Conservation (phyloP, 2,888 invertebrate species). For the Acanthococcus lagerstroemiae region DNA sequence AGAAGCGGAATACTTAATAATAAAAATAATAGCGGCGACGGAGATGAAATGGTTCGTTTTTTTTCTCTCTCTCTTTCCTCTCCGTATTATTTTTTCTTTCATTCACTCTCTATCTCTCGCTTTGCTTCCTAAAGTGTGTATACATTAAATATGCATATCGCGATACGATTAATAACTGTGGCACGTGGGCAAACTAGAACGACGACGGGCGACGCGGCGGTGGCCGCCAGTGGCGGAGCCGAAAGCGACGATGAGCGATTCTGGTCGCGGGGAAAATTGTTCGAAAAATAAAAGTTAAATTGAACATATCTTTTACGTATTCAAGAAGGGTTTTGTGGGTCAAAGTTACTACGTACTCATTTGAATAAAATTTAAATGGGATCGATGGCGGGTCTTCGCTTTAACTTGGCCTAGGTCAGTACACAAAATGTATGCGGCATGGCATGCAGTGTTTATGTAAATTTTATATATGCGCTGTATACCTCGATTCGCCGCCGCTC, state of each 20-base stretch:
- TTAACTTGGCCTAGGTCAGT: slow-evolving; percentile 29
- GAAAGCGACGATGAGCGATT: not conserved
- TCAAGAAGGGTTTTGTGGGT: slow-evolving; percentile 37
- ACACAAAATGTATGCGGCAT: slow-evolving; percentile 27
- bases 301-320: slow-evolving; percentile 35
- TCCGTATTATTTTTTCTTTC: not conserved
- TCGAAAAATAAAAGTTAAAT: not conserved
- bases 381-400: slow-evolving; percentile 30
- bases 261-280: not conserved
- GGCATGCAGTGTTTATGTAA: slow-evolving; percentile 29
- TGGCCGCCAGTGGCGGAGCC: no score
- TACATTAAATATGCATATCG: not conserved
- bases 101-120: not conserved
- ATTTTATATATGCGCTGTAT: slow-evolving; percentile 13
- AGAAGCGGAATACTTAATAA: not conserved
- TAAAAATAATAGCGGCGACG: not conserved
- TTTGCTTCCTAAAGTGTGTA: not conserved
- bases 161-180: not conserved
- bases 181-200: not conserved
- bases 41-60: not conserved
- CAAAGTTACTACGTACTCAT: slow-evolving; percentile 37
- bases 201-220: no score
- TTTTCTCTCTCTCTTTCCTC: not conserved
- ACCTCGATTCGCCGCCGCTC: slow-evolving; percentile 5
- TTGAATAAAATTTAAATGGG: slow-evolving; percentile 38